phyloP scores from a whole-genome alignment of 2,113 vertebrate genomes.

The Okapia johnstoni region DNA sequence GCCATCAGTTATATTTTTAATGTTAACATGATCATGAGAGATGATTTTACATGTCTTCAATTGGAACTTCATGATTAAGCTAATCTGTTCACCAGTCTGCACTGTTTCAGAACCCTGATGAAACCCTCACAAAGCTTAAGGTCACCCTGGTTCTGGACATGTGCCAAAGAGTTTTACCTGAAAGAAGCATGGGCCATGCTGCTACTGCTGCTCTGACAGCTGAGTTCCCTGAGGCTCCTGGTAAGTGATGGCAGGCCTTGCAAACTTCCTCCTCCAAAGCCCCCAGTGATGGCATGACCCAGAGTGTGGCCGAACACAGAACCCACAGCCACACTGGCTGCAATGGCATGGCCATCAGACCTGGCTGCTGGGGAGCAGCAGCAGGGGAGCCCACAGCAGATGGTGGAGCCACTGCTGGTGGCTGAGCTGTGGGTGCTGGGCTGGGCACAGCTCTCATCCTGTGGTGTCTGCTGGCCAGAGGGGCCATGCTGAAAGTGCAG shows the following conservation, averaged over 20 bases:
- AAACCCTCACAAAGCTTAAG: slow-evolving; percentile 94
- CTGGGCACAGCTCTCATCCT: slow-evolving; percentile 77
- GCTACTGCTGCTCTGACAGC: slow-evolving; percentile 65
- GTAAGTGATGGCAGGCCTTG: slow-evolving; percentile 89
- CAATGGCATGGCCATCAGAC: slow-evolving; percentile 94
- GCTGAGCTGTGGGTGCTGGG: slow-evolving; percentile 76
- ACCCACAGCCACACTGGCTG: slow-evolving; percentile 90
- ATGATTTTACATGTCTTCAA: slow-evolving; percentile 12
- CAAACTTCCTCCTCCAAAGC: slow-evolving; percentile 84
- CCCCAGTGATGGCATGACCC: slow-evolving; percentile 90
- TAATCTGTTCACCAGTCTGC: slow-evolving; percentile 88
- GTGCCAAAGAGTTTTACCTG: slow-evolving; percentile 94
- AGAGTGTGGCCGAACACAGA: slow-evolving; percentile 89
- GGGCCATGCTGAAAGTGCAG: neutral
- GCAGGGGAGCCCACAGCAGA: slow-evolving; percentile 83
- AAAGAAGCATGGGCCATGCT: slow-evolving; percentile 84
- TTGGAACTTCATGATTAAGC: slow-evolving; percentile 63
- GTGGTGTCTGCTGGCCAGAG: slow-evolving; percentile 63
- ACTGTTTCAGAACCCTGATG: slow-evolving; percentile 94
- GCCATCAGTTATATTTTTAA: neutral
- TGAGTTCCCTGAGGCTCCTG: slow-evolving; percentile 86
- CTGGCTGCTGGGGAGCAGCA: slow-evolving; percentile 85
- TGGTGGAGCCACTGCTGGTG: slow-evolving; percentile 80
- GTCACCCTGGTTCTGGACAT: slow-evolving; percentile 93
- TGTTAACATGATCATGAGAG: neutral